Conservation (phyloP, 2,113 vertebrate species). For the Mesocricetus auratus region DNA sequence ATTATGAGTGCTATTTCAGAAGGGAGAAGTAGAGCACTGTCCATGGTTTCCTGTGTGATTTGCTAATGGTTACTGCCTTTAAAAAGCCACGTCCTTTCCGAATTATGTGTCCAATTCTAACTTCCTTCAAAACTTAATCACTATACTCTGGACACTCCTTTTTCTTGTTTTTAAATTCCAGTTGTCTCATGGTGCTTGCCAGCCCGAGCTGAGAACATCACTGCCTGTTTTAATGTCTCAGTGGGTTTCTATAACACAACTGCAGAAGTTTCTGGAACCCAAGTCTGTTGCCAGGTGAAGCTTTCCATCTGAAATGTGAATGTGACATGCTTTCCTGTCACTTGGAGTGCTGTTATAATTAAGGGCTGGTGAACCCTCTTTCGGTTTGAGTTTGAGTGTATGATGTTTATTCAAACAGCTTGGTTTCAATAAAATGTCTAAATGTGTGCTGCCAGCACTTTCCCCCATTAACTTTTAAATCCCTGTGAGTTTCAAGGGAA, state of each 20-base stretch:
- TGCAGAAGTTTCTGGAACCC: conserved; percentile 73
- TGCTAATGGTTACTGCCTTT: conserved; percentile 28
- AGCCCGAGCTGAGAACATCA: conserved; percentile 68
- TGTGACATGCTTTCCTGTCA: conserved; percentile 68
- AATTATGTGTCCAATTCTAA: conserved; percentile 27
- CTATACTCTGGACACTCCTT: neutral
- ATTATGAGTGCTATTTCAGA: conserved; percentile 22
- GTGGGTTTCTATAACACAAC: conserved; percentile 67
- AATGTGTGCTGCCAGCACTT: conserved; percentile 77
- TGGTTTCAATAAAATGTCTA: conserved; percentile 81
- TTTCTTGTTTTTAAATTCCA: conserved; percentile 53
- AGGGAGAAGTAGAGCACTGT: neutral
- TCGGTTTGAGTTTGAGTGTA: conserved; percentile 69
- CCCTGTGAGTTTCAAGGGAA: conserved; percentile 79
- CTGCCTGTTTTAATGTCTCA: conserved; percentile 73
- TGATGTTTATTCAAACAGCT: conserved; percentile 84
- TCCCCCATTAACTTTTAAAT: conserved; percentile 82
- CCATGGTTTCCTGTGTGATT: conserved; percentile 14
- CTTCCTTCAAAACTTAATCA: conserved; percentile 66
- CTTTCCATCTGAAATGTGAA: conserved; percentile 74
- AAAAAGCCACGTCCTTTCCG: conserved; percentile 18
- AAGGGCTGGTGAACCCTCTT: conserved; percentile 75
- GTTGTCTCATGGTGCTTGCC: conserved; percentile 45
- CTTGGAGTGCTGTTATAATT: conserved; percentile 75
- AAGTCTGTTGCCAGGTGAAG: conserved; percentile 72